Base-by-base conservation (phyloP, 2,797 vertebrate genomes). In the Trichosurus vulpecula region DNA sequence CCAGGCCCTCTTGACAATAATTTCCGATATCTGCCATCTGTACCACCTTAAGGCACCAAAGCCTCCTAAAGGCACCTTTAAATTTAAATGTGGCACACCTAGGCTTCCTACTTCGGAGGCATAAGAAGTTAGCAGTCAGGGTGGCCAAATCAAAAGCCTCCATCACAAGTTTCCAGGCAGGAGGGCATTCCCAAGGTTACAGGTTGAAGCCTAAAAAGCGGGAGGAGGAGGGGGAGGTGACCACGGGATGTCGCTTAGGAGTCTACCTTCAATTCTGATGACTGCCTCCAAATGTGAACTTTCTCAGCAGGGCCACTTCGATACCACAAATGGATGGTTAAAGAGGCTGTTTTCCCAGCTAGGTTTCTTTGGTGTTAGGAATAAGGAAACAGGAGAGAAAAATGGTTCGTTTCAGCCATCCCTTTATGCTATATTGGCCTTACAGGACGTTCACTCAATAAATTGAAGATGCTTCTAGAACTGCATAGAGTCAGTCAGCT, bases 361-460 rank as follows among this genome's bases (percentile, higher is more conserved):
- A 41, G n/a, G n/a, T 74, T 74, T 74, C n/a, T 22, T 41, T 81
- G 66, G 41, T 41, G 66, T 81, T 47, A 9, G 22, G 41, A 81
- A 47, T 81, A 81, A 47, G 19, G 66, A 81, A 74, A 22, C 16
- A 9, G 16, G n/a, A 41, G 66, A 35, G 13, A 41, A 74, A 74
- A 74, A 41, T 74, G 5, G 16, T 66, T 74, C 6, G 0, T 74
- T 41, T 41, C 66, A 41, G 66, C 66, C 66, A 22, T 74, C 66
- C 6, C n/a, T 74, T 74, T 81, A 66, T 27, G 47, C 54, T 95
- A n/a, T 29, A 30, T 22, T 1, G 53, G n/a, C 91, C 89, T 90
- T 22, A 31, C 47, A 53, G 94, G 55, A 66, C 94, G 91, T 94
- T 91, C 61, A 8, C 52, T 95, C 51, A 91, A 93, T 90, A 93